Evolutionary conservation across 2,888 invertebrate species (phyloP).

Genomic region (Smittia aterrima): DNA sequence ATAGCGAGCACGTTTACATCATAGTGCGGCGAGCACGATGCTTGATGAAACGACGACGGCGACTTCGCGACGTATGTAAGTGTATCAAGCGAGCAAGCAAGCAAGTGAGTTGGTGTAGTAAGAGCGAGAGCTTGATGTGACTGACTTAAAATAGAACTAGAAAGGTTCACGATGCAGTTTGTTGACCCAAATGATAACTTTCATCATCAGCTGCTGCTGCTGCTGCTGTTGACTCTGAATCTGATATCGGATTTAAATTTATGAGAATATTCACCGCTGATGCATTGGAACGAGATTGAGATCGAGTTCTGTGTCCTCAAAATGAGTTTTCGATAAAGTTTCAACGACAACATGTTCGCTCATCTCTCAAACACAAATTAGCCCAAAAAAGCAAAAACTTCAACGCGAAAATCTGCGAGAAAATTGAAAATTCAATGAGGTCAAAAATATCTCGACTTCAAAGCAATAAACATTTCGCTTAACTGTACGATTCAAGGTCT

Average conservation of each 20-base stretch:
- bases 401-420: neutral
- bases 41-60: neutral
- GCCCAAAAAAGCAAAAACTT: too few species aligned
- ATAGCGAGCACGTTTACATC: conserved; percentile 4
- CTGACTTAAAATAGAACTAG: conserved; percentile 10
- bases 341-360: neutral
- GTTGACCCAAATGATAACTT: conserved; percentile 3
- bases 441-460: neutral
- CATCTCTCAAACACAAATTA: neutral
- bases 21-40: conserved; percentile 6
- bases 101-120: neutral
- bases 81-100: neutral
- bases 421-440: conserved; percentile 6
- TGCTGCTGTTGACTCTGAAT: neutral
- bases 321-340: neutral
- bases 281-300: too few species aligned
- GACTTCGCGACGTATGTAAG: neutral
- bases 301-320: too few species aligned
- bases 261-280: too few species aligned
- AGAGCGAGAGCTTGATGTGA: neutral
- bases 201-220: neutral
- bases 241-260: too few species aligned
- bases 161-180: conserved; percentile 8
- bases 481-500: neutral
- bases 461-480: neutral